A percentile compares a stretch with the other conserved stretches of the same genome.
Conservation (phyloP, 2,797 vertebrate species). For the Glyptemys insculpta region DNA sequence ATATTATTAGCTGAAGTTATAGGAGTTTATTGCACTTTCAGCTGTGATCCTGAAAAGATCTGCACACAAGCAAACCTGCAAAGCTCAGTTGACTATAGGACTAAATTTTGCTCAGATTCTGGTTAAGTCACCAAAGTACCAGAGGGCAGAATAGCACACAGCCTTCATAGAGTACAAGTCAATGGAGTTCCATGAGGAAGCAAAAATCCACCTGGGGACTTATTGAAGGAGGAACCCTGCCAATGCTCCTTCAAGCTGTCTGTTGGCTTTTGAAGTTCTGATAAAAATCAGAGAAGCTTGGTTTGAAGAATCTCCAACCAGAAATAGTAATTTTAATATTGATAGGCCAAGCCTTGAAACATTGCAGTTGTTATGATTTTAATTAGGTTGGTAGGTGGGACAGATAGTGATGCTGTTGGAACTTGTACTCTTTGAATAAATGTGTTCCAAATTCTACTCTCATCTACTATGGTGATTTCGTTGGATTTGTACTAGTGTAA, state of each 20-base stretch:
- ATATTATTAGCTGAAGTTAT: neutral
- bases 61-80: neutral
- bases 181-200: neutral
- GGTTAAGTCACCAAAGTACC: neutral
- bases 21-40: neutral
- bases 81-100: neutral
- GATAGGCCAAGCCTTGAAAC: neutral
- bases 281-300: neutral
- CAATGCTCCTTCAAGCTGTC: neutral
- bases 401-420: neutral
- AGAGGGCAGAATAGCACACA: neutral
- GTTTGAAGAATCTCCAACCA: neutral
- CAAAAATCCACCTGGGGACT: neutral
- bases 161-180: neutral
- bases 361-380: neutral
- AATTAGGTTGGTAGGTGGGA: neutral
- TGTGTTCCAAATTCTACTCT: neutral
- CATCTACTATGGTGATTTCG: neutral
- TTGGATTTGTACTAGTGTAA: neutral
- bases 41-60: neutral
- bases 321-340: neutral
- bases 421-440: neutral
- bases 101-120: neutral
- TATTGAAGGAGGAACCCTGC: neutral
- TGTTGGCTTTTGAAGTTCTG: neutral